These are phyloP conservation scores for Neodiprion pinetum DNA, from an alignment of 1,140 invertebrate species.

Conservation along the genomic window DNA sequence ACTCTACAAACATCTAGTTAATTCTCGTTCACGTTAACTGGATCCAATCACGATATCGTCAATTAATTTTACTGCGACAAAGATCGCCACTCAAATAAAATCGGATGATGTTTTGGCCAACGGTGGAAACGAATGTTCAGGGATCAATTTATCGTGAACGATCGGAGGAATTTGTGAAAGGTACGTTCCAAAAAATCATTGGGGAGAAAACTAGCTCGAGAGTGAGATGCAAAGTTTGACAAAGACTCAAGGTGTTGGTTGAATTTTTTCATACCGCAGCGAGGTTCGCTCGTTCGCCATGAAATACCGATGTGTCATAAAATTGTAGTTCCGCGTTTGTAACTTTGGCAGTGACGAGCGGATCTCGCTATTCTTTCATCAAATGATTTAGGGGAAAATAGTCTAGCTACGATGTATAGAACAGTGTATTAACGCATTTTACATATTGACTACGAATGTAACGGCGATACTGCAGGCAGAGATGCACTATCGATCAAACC, in stretches of 20 bases:
- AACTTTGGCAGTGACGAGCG: too few species aligned
- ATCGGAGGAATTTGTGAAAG: not conserved
- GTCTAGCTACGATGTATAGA: too few species aligned
- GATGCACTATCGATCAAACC: constrained; percentile 47
- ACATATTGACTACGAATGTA: too few species aligned
- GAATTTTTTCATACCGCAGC: not conserved
- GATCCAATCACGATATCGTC: not conserved
- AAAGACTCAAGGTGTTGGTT: not conserved
- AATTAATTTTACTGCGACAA: not conserved
- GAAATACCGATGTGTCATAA: not conserved
- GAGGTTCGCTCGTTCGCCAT: not conserved
- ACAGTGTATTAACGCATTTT: too few species aligned
- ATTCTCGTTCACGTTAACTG: constrained; percentile 32
- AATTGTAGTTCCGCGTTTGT: too few species aligned
- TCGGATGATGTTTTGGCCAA: not conserved
- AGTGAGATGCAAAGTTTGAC: not conserved
- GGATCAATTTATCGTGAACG: constrained; percentile 2
- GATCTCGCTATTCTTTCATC: too few species aligned
- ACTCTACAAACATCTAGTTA: constrained; percentile 31
- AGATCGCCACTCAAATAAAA: not conserved
- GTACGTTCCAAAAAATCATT: too few species aligned
- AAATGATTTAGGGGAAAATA: too few species aligned
- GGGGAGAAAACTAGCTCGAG: not conserved
- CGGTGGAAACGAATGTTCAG: too few species aligned
- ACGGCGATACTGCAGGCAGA: constrained; percentile 40